Base-by-base conservation (phyloP, 2,888 invertebrate genomes). In the Nemapogon koenigi region DNA sequence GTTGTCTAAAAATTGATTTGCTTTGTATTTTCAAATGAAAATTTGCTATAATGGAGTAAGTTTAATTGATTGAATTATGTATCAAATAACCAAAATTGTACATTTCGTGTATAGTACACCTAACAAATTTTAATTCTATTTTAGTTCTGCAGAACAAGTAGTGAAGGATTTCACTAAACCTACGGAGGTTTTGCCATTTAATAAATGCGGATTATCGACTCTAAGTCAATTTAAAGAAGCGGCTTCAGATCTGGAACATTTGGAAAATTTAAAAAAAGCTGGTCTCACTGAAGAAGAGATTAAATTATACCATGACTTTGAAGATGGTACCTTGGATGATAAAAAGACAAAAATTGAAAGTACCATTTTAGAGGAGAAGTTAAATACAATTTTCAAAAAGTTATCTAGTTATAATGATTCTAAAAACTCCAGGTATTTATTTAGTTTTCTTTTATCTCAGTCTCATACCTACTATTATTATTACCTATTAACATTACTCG, bases 271-370 rank as follows among this genome's bases (percentile, higher is more conserved):
- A 35, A 81, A 72, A 46, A 70, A 64, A 35, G 65, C 63, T 27
- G 82, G 80, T 19, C 54, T 83, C 3, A 61, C 69, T 3, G 53
- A 61, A 35, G 71, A 80, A 3, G 83, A 83, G 55, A 66, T 82
- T 14, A 62, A 73, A 46, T 44, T 83, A n/a, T 75, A 75, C 35
- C 56, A 64, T 28, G 79, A 80, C 35, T 68, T 69, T 48, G 67
- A 79, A 52, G 62, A 64, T 16, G 76, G 75, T 2, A 45, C 53
- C 10, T 43, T 65, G 13, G 57, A 62, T 19, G 19, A n/a, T 13
- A n/a, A n/a, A n/a, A 18, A 33, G 13, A 19, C n/a, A 6, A 33
- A 33, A 33, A 18, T 33, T 18, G 33, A 33, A 7, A 19, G 19
- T 13, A 11, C 18, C 11, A 13, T 33, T n/a, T 49, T 73, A 39